Evolutionary conservation across 2,797 vertebrate genomes (phyloP).

Genomic region (Natrix natrix): DNA sequence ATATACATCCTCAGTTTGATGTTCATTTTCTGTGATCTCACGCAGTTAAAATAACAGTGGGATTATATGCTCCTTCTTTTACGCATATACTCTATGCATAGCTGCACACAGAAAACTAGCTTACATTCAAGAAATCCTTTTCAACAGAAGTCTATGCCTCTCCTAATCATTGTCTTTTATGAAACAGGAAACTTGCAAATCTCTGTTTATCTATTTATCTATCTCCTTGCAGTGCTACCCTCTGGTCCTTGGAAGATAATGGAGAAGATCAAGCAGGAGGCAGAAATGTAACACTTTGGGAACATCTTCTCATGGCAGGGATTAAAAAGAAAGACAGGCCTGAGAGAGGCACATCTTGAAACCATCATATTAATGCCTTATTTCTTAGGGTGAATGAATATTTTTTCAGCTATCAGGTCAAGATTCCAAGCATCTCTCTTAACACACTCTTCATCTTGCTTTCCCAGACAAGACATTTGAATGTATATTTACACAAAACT

Average conservation of each 20-base stretch:
- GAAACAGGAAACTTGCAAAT: neutral
- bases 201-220: neutral
- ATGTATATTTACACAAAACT: neutral
- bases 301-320: neutral
- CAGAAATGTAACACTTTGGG: no score
- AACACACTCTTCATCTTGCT: neutral
- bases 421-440: neutral
- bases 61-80: neutral
- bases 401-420: neutral
- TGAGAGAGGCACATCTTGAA: neutral
- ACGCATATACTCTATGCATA: neutral
- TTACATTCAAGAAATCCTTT: neutral
- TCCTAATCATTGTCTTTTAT: neutral
- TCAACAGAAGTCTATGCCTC: neutral
- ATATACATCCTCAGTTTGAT: neutral
- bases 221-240: neutral
- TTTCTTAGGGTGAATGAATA: neutral
- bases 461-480: neutral
- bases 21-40: neutral
- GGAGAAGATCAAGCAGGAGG: neutral
- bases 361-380: neutral
- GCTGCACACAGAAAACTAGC: neutral
- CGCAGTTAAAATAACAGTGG: neutral
- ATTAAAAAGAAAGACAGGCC: no score
- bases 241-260: neutral